Evolutionary conservation across 2,113 vertebrate genomes (phyloP).

Genomic region (Chaetura pelagica): DNA sequence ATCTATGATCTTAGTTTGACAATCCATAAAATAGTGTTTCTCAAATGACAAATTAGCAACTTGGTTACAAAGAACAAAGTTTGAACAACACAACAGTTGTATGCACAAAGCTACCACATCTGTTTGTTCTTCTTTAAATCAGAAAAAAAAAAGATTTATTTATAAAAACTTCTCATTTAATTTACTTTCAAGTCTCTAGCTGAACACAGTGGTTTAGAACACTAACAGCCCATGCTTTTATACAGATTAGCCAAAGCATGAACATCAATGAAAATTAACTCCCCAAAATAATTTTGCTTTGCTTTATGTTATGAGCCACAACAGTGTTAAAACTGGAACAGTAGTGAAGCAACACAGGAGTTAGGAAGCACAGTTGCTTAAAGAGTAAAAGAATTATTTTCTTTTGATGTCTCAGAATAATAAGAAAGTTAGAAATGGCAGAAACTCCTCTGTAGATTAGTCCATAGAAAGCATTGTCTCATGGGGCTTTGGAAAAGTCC

Average conservation of each 20-base stretch:
- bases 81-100: constrained; percentile 68
- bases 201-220: constrained; percentile 69
- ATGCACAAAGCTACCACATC: constrained; percentile 66
- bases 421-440: constrained; percentile 76
- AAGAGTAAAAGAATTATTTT: constrained; percentile 68
- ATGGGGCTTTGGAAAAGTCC: constrained; percentile 86
- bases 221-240: constrained; percentile 69
- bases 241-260: constrained; percentile 72
- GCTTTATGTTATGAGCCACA: constrained; percentile 63
- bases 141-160: constrained; percentile 69
- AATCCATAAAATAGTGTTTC: constrained; percentile 70
- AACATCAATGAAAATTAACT: constrained; percentile 58
- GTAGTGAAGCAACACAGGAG: constrained; percentile 71
- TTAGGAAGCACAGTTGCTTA: constrained; percentile 73
- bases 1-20: constrained; percentile 53
- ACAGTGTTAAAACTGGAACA: constrained; percentile 66
- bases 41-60: constrained; percentile 59
- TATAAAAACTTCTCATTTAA: constrained; percentile 73
- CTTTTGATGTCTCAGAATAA: constrained; percentile 70
- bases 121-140: constrained; percentile 10
- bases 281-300: constrained; percentile 24
- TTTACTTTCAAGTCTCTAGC: constrained; percentile 60
- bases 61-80: constrained; percentile 67
- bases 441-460: constrained; percentile 81
- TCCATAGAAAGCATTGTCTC: constrained; percentile 85